A percentile compares a stretch with the other conserved stretches of the same genome.
These are phyloP conservation scores for Eupsilia transversa DNA, from an alignment of 2,888 invertebrate genomes.

Conservation along the genomic window DNA sequence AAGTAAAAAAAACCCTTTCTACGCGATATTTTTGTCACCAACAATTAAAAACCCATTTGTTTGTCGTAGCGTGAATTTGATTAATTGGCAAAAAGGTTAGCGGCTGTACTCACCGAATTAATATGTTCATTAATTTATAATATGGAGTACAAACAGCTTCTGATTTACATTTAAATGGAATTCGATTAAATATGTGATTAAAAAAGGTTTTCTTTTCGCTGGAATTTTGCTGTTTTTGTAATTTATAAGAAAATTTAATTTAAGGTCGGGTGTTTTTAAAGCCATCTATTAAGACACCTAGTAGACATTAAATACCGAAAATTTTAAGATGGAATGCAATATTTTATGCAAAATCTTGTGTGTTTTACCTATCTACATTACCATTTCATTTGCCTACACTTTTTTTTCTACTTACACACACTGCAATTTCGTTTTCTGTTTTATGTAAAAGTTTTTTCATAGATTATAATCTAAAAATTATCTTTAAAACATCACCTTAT, in stretches of 20 bases:
- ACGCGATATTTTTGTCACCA: conserved; percentile 53
- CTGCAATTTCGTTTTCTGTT: not conserved
- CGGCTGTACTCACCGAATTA: conserved; percentile 52
- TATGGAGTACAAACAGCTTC: conserved; percentile 54
- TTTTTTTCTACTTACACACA: not conserved
- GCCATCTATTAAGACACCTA: not conserved
- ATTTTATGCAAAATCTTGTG: not conserved
- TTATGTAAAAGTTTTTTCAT: not conserved
- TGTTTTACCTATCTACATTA: too few species aligned
- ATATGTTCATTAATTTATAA: conserved; percentile 67
- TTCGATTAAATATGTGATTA: conserved; percentile 45
- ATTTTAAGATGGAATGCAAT: too few species aligned
- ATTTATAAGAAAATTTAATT: conserved; percentile 1
- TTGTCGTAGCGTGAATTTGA: conserved; percentile 65
- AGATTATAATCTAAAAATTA: too few species aligned
- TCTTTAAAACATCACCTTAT: not conserved
- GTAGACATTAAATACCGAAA: not conserved
- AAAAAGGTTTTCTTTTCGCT: conserved; percentile 10
- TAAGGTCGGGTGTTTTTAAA: not conserved
- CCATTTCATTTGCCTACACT: not conserved
- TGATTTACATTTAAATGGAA: conserved; percentile 61
- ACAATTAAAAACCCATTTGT: conserved; percentile 67
- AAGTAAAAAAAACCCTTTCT: conserved; percentile 38
- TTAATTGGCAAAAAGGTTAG: conserved; percentile 65
- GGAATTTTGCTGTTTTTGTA: not conserved